These are phyloP conservation scores for Protodeltote pygarga DNA, from an alignment of 2,888 invertebrate species.

Conservation along the genomic window DNA sequence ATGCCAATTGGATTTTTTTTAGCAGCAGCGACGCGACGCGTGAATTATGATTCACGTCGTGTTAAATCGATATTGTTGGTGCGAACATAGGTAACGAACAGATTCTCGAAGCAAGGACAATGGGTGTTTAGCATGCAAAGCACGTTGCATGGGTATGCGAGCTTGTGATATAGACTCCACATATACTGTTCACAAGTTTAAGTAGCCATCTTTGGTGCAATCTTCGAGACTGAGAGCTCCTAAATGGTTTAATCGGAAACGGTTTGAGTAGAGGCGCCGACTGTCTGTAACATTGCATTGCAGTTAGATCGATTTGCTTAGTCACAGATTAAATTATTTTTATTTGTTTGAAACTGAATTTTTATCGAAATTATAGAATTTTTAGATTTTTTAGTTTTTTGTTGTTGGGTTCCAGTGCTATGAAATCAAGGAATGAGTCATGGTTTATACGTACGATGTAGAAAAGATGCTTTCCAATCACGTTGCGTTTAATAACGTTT, in stretches of 20 bases:
- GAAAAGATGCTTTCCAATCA: too few relatives aligned
- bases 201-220: constrained; percentile 3
- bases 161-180: constrained; percentile 33
- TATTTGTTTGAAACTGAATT: background rate
- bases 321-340: constrained; percentile 42
- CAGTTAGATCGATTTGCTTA: constrained; percentile 38
- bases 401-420: too few relatives aligned
- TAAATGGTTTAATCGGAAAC: constrained; percentile 52
- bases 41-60: constrained; percentile 42
- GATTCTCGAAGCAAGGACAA: constrained; percentile 55
- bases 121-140: constrained; percentile 55
- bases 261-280: constrained; percentile 53
- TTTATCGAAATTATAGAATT: background rate
- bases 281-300: constrained; percentile 46
- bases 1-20: constrained; percentile 9
- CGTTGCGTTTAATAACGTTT: too few relatives aligned
- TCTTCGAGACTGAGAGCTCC: constrained; percentile 38
- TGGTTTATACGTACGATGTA: too few relatives aligned
- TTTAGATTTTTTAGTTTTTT: background rate
- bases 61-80: constrained; percentile 35
- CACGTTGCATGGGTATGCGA: constrained; percentile 51
- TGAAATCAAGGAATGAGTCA: too few relatives aligned
- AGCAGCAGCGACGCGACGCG: constrained; percentile 8
- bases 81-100: constrained; percentile 54
- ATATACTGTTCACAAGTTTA: constrained; percentile 14